Conservation (phyloP, 2,797 vertebrate genomes). For the Myiotriccus ornatus region DNA sequence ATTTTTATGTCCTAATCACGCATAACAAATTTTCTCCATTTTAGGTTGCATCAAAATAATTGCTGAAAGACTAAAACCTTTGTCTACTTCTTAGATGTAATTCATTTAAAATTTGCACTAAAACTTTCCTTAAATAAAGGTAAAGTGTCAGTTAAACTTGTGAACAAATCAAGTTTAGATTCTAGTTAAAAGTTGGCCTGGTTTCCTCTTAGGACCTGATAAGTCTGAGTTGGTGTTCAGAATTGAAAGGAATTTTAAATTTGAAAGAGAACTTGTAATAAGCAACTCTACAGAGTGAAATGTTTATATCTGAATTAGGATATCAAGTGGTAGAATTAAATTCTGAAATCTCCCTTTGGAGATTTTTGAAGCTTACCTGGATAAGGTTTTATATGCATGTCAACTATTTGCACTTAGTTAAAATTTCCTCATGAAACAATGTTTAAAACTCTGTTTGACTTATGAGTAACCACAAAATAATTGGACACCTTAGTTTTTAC, state of each 20-base stretch:
- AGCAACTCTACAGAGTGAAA: not conserved
- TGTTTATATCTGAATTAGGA: not conserved
- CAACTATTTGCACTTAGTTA: not conserved
- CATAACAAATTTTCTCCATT: not conserved
- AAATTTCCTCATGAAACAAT: not conserved
- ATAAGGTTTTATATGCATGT: not conserved
- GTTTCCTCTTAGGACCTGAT: not conserved
- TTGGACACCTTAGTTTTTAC: constrained; percentile 48
- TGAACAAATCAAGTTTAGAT: not conserved
- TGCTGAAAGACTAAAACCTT: not conserved
- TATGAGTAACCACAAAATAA: not conserved
- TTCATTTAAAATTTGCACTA: not conserved
- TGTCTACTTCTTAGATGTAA: not conserved
- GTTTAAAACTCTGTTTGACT: not conserved
- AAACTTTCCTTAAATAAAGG: not conserved
- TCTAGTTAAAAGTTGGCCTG: not conserved
- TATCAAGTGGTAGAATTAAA: constrained; percentile 63
- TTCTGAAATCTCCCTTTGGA: constrained; percentile 77
- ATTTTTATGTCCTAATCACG: not conserved
- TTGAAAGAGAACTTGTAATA: not conserved
- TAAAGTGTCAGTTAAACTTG: not conserved
- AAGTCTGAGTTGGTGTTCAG: not conserved
- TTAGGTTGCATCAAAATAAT: not conserved
- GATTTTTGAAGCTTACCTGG: constrained; percentile 50
- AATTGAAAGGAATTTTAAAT: not conserved